A percentile compares a stretch with the other conserved stretches of the same genome.
phyloP scores from a whole-genome alignment of 2,113 vertebrate species.

The Clarias magur region DNA sequence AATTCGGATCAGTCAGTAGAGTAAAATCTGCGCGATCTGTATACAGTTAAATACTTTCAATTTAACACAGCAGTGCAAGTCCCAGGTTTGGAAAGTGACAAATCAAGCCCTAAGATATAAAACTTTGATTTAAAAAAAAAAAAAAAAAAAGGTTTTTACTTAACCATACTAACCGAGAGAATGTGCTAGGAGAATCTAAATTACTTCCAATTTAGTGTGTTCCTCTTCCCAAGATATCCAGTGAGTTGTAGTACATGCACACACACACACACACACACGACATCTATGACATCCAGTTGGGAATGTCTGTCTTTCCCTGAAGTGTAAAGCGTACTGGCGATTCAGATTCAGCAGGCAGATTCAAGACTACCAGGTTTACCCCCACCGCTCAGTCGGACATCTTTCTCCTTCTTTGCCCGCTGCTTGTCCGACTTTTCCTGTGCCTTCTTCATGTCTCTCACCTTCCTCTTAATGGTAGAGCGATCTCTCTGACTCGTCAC shows the following conservation, averaged over 20 bases:
- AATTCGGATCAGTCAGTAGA: no score
- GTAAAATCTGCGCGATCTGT: neutral
- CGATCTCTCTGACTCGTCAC: slow-evolving; percentile 80
- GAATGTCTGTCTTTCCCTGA: neutral
- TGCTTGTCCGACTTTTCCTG: slow-evolving; percentile 77
- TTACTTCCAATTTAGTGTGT: neutral
- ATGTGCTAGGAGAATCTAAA: neutral
- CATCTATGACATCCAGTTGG: neutral
- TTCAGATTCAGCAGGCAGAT: slow-evolving; percentile 69
- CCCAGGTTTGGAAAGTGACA: neutral
- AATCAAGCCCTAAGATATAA: slow-evolving; percentile 18
- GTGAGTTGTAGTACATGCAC: neutral
- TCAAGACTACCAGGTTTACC: slow-evolving; percentile 61
- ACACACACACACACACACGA: neutral
- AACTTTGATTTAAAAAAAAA: neutral
- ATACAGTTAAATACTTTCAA: neutral
- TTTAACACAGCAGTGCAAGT: slow-evolving; percentile 1
- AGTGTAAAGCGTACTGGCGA: neutral
- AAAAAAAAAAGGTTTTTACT: neutral
- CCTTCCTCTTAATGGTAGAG: slow-evolving; percentile 75
- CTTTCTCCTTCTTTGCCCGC: slow-evolving; percentile 72
- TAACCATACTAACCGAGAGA: neutral
- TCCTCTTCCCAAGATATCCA: neutral
- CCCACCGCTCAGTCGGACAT: slow-evolving; percentile 68
- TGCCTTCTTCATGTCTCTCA: slow-evolving; percentile 78